Evolutionary conservation across 2,888 invertebrate genomes (phyloP).

Genomic region (Vesta saturnalis): DNA sequence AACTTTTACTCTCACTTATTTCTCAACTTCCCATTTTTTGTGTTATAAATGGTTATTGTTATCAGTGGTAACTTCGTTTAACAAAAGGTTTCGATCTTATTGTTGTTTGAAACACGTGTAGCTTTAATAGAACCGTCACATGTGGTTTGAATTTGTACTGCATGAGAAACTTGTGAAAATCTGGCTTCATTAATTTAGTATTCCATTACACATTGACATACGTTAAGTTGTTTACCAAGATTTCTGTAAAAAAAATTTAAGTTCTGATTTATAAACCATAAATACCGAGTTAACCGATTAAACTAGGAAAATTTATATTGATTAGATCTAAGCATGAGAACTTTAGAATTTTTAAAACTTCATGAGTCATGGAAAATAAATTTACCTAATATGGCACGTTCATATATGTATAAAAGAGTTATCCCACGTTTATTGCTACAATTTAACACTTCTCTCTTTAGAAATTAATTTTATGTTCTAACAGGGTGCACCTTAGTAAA

Average conservation of each 20-base stretch:
- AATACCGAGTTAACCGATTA: too few relatives aligned
- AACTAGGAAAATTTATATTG: too few relatives aligned
- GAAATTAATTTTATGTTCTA: neutral
- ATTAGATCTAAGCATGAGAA: too few relatives aligned
- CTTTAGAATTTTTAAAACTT: too few relatives aligned
- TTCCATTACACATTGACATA: neutral
- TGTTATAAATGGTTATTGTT: too few relatives aligned
- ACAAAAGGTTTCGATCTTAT: neutral
- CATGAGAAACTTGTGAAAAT: conserved; percentile 1
- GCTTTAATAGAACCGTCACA: neutral
- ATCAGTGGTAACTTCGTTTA: too few relatives aligned
- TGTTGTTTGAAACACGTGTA: too few relatives aligned
- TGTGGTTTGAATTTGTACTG: neutral
- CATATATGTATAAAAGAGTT: neutral
- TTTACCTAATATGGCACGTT: neutral
- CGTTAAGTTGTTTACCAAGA: neutral
- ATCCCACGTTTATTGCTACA: neutral
- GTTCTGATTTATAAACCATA: neutral
- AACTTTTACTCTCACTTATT: too few relatives aligned
- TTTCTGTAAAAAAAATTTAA: neutral
- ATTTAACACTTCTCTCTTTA: neutral
- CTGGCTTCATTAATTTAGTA: neutral
- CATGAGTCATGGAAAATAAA: neutral
- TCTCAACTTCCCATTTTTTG: neutral
- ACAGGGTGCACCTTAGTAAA: too few relatives aligned